Base-by-base conservation (phyloP, 2,888 invertebrate genomes). In the Lasius platythorax region DNA sequence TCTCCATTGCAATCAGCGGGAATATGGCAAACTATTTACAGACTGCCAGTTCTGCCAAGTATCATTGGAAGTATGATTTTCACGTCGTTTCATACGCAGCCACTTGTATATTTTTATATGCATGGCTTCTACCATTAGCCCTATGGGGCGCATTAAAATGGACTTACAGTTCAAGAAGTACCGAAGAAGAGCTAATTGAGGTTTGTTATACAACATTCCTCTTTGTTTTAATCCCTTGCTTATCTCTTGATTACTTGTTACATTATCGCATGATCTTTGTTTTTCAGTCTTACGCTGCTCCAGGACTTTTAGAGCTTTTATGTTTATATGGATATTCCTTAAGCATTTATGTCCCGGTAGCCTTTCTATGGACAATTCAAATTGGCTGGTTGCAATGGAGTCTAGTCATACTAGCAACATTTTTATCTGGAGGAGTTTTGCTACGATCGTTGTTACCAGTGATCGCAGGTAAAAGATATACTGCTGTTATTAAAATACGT, bases 301-400 rank as follows among this genome's bases (percentile, higher is more conserved):
- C 97, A 30, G 96, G 97, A 30, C 96, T 98, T 93, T 96, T 99
- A 90, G 98, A 99, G 89, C 96, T 99, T 12, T 96, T 99, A 93
- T 99, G 99, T 94, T 96, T 99, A 12, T 99, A 99, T 93, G 99
- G 99, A 11, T 99, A 99, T 95, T 99, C 99, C 0, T 95, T 99
- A 67, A 97, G 98, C 50, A 98, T 99, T 92, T 99, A 98, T 95
- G 97, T 99, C 92, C 99, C 99, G 5, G 97, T 99, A 11, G 98
- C 99, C 3, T 97, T 99, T 88, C 95, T 99, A 61, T 99, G 99
- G 98, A 97, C 98, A 0, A 98, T 99, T 91, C 98, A 97, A 95
- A 95, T 97, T 18, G 96, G 96, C 33, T 97, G 97, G 96, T 96
- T 99, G 46, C 99, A 99, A 93, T 99, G 99, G 99, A 93, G 97